Evolutionary conservation across 1,140 invertebrate genomes (phyloP).

Genomic region (Lerema accius): DNA sequence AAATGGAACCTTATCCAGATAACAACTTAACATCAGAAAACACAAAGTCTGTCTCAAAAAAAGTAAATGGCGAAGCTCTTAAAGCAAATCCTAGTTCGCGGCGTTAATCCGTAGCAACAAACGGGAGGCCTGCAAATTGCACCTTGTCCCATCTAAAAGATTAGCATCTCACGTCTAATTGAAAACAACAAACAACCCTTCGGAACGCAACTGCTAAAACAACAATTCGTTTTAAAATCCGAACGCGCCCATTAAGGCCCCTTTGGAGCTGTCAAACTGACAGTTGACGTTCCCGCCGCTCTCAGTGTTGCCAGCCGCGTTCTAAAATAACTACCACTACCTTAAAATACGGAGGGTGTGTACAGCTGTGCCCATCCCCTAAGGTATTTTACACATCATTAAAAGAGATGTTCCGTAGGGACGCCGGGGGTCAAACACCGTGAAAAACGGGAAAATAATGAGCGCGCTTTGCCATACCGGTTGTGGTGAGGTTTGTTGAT

Average conservation of each 20-base stretch:
- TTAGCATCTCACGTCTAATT: conserved; percentile 42
- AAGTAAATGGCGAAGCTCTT: background rate
- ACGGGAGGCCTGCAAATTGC: conserved; percentile 22
- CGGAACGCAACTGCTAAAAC: conserved; percentile 50
- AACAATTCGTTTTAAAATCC: conserved; percentile 64
- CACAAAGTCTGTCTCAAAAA: conserved; percentile 1
- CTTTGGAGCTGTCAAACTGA: conserved; percentile 66
- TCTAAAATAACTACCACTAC: conserved; percentile 44
- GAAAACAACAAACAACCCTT: conserved; percentile 42
- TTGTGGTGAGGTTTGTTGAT: conserved; percentile 51
- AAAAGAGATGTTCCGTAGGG: conserved; percentile 53
- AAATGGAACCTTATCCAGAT: no score
- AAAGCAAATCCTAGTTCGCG: conserved; percentile 29
- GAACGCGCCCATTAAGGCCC: conserved; percentile 56
- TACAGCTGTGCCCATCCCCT: conserved; percentile 60
- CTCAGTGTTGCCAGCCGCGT: conserved; percentile 42
- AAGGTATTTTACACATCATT: conserved; percentile 75
- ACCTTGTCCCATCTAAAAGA: conserved; percentile 31
- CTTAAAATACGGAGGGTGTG: conserved; percentile 24
- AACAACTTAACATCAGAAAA: background rate
- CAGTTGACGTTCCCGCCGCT: conserved; percentile 60
- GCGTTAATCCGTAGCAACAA: conserved; percentile 19
- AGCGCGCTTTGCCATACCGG: conserved; percentile 39
- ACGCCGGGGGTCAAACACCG: conserved; percentile 58
- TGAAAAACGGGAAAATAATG: conserved; percentile 75